A percentile compares a stretch with the other conserved stretches of the same genome.
phyloP scores from a whole-genome alignment of 2,888 invertebrate species.

The Microctonus hyperodae region DNA sequence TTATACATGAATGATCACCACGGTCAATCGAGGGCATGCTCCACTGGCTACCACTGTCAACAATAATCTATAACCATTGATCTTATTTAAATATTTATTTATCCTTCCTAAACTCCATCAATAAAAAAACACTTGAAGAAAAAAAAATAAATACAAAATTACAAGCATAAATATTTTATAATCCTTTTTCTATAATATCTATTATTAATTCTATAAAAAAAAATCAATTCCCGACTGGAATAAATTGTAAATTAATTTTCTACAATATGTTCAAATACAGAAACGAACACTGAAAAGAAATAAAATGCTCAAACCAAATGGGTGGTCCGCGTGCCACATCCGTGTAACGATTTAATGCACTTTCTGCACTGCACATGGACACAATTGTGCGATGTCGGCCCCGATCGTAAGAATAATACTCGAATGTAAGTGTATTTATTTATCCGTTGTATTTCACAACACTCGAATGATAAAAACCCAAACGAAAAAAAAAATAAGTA shows the following conservation, averaged over 20 bases:
- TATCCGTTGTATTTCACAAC: not conserved
- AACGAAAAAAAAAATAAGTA: no score
- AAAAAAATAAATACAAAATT: no score
- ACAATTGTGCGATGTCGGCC: not conserved
- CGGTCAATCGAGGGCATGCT: conserved; percentile 36
- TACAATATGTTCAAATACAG: not conserved
- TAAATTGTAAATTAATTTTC: not conserved
- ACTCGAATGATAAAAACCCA: not conserved
- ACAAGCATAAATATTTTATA: no score
- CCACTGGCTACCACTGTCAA: conserved; percentile 35
- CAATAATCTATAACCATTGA: conserved; percentile 5
- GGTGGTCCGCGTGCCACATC: not conserved
- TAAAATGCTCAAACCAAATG: not conserved
- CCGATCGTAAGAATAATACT: not conserved
- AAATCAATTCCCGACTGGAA: not conserved
- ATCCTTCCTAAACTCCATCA: not conserved
- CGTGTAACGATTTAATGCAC: conserved; percentile 6
- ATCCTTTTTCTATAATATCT: no score
- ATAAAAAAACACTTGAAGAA: no score
- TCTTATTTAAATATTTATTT: not conserved
- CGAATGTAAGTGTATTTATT: not conserved
- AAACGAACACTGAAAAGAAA: not conserved
- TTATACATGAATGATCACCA: conserved; percentile 35
- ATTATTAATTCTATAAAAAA: not conserved
- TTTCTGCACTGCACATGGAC: not conserved